phyloP scores from a whole-genome alignment of 2,113 vertebrate genomes.

The Crocuta crocuta region DNA sequence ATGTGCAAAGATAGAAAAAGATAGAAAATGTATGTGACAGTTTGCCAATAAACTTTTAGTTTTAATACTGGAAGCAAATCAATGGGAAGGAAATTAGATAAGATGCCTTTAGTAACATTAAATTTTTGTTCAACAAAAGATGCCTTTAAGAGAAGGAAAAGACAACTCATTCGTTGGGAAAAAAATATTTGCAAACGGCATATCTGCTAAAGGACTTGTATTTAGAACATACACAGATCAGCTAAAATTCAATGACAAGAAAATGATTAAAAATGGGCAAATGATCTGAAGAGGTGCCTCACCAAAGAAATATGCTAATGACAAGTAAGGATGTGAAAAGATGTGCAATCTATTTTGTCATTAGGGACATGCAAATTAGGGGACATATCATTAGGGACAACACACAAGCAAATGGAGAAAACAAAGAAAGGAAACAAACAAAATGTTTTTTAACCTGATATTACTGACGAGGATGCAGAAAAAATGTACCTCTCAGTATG shows the following conservation, averaged over 20 bases:
- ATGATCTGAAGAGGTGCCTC: too few relatives aligned
- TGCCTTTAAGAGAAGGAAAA: too few relatives aligned
- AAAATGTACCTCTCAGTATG: background rate
- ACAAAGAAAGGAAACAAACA: background rate
- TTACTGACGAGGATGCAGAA: background rate
- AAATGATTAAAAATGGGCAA: too few relatives aligned
- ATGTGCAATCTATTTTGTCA: too few relatives aligned
- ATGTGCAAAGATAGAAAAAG: background rate
- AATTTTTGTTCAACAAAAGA: background rate
- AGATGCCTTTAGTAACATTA: background rate
- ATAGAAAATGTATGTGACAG: background rate
- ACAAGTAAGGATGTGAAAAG: background rate
- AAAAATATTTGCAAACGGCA: too few relatives aligned
- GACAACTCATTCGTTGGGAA: too few relatives aligned
- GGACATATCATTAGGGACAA: too few relatives aligned
- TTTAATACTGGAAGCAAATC: background rate
- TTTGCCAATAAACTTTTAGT: background rate
- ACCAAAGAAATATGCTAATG: too few relatives aligned
- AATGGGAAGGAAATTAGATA: background rate
- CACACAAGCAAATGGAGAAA: background rate
- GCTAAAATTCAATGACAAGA: too few relatives aligned
- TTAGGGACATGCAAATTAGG: background rate
- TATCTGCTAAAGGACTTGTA: too few relatives aligned
- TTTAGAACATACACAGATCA: too few relatives aligned
- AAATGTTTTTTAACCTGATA: too few relatives aligned